Evolutionary conservation across 2,888 invertebrate genomes (phyloP).

Genomic region (Oscheius sp.): DNA sequence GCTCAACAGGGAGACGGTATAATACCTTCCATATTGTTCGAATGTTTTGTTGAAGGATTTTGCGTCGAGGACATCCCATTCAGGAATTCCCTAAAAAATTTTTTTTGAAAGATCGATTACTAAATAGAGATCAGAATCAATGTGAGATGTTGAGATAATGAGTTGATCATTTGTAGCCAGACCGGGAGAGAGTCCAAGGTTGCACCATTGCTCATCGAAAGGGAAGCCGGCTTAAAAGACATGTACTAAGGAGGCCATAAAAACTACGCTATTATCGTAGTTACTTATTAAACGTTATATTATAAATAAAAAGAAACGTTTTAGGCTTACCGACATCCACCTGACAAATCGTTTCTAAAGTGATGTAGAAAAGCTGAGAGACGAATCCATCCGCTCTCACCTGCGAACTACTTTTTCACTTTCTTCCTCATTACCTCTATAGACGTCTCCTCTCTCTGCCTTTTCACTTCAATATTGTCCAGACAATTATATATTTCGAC

Average conservation of each 20-base stretch:
- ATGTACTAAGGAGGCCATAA: background rate
- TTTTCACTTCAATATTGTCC: background rate
- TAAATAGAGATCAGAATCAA: background rate
- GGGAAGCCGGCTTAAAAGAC: background rate
- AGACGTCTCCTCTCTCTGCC: background rate
- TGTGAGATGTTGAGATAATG: background rate
- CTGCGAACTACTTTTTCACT: background rate
- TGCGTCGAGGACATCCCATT: background rate
- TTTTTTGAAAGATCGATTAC: background rate
- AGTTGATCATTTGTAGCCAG: background rate
- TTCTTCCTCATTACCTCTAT: too few species aligned
- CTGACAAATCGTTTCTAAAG: background rate
- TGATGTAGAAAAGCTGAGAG: background rate
- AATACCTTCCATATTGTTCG: background rate
- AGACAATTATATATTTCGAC: background rate
- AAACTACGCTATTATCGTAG: too few species aligned
- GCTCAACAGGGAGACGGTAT: background rate
- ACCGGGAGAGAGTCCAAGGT: background rate
- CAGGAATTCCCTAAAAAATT: conserved; percentile 7
- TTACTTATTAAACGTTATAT: background rate
- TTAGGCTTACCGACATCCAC: conserved; percentile 9
- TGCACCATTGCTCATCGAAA: background rate
- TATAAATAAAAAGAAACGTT: background rate
- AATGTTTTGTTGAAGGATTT: background rate
- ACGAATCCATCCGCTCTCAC: conserved; percentile 8